Evolutionary conservation across 2,888 invertebrate genomes (phyloP), one percentile per base, ranked within the genome.

Genomic region (Eilema griseolum): DNA sequence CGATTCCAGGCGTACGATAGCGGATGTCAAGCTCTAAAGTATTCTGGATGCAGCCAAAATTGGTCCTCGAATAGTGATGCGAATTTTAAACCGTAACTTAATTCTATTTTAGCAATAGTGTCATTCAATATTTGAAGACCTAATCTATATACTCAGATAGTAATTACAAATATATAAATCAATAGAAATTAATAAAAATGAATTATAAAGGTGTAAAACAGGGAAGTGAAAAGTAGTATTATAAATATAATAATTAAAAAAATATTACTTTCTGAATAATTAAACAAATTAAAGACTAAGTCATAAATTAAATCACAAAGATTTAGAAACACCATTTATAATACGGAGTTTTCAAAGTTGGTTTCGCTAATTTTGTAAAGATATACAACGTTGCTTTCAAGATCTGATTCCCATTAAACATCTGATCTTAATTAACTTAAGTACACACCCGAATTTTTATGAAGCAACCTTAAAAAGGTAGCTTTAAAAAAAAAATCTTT

Each of bases 361-460:
- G 64, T 67, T 64, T 62, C 37, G 41, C 28, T 41, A 26, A 63
- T 67, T 67, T 71, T 7, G 37, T 67, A n/a, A 56, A 31, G 8
- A 33, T 20, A 66, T 66, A 12, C 26, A 10, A 28, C 26, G 20
- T 23, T 59, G 33, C 33, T 59, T 46, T 41, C 20, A 60, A 46
- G 62, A 77, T 65, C 70, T 62, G 61, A 72, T 82, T 65, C 76
- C 66, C 56, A 31, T 68, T 67, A n/a, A 70, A 68, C 52, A 64
- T 79, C 67, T n/a, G 70, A 31, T 23, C 56, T 70, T 71, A 74
- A 79, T 74, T 76, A 73, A 57, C 12, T 24, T 66, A 57, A 66
- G 12, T 26, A 66, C 20, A n/a, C 28, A 28, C 7, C 37, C 12
- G 23, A 24, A n/a, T n/a, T 31, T 60, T 28, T 12, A 60, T 8